Evolutionary conservation across 2,113 vertebrate species (phyloP).

Genomic region (Triplophysa rosa): DNA sequence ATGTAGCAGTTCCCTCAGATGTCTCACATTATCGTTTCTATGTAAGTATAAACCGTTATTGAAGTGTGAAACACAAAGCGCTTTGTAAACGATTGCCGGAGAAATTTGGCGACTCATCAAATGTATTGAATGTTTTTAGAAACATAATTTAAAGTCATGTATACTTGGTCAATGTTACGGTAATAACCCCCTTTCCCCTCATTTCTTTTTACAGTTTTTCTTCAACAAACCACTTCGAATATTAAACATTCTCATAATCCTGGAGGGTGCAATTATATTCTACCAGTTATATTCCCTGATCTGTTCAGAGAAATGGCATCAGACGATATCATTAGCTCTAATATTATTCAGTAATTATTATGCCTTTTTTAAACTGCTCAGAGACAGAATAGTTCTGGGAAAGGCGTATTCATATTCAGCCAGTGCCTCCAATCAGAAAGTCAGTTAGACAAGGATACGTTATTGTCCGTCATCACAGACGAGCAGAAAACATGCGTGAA

Average conservation of each 20-base stretch:
- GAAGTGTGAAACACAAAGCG: conserved; percentile 1
- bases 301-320: conserved; percentile 97
- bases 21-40: conserved; percentile 98
- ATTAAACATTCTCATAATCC: conserved; percentile 94
- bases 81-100: not conserved
- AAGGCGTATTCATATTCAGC: conserved; percentile 90
- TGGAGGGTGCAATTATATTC: conserved; percentile 94
- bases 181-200: not conserved
- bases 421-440: conserved; percentile 87
- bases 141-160: not conserved
- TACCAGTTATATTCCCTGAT: conserved; percentile 97
- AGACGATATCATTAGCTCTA: conserved; percentile 93
- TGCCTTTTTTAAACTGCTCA: conserved; percentile 95
- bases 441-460: conserved; percentile 74
- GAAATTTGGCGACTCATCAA: not conserved
- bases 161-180: not conserved
- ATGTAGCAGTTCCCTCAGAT: conserved; percentile 95
- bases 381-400: conserved; percentile 95
- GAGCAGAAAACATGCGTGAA: conserved; percentile 71
- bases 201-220: conserved; percentile 82
- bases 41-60: conserved; percentile 75
- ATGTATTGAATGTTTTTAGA: not conserved
- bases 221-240: conserved; percentile 97
- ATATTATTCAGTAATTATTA: conserved; percentile 99
- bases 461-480: conserved; percentile 52